phyloP scores from a whole-genome alignment of 1,140 invertebrate species.

The Centruroides sculpturatus region DNA sequence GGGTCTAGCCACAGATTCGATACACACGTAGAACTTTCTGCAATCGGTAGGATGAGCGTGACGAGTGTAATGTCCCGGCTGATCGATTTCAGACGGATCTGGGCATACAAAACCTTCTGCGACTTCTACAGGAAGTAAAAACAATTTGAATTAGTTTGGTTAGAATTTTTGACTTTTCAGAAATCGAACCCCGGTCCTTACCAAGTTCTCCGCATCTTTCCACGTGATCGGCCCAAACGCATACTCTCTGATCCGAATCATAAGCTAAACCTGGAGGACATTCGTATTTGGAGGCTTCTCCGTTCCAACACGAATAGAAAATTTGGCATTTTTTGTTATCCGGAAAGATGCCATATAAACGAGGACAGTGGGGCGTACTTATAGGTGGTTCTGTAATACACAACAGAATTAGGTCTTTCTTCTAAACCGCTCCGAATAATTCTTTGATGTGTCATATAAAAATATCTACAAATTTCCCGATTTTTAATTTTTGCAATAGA shows the following conservation, averaged over 20 bases:
- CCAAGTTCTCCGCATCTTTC: conserved; percentile 22
- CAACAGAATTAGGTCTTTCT: too few species aligned
- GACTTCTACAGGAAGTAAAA: conserved; percentile 42
- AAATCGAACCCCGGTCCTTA: conserved; percentile 1
- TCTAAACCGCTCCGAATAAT: too few species aligned
- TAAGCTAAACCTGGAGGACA: conserved; percentile 88
- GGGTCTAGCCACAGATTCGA: conserved; percentile 74
- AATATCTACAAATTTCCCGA: too few species aligned
- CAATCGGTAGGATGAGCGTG: conserved; percentile 90
- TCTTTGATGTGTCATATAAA: too few species aligned
- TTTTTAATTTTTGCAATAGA: too few species aligned
- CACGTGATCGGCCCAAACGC: conserved; percentile 59
- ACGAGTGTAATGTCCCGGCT: conserved; percentile 68
- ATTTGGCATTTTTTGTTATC: conserved; percentile 76
- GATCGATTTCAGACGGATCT: conserved; percentile 44
- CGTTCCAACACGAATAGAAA: conserved; percentile 95
- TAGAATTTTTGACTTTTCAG: too few species aligned
- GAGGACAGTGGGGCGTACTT: conserved; percentile 63
- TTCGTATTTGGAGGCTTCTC: conserved; percentile 79
- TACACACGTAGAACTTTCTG: conserved; percentile 76
- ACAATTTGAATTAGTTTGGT: too few species aligned
- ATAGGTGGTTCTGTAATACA: conserved; percentile 60
- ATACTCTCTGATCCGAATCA: conserved; percentile 37
- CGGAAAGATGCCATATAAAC: conserved; percentile 82
- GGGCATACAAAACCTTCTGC: conserved; percentile 72